Evolutionary conservation across 2,888 invertebrate species (phyloP), one percentile per base, ranked within the genome.

Genomic region (Melanotus villosus): DNA sequence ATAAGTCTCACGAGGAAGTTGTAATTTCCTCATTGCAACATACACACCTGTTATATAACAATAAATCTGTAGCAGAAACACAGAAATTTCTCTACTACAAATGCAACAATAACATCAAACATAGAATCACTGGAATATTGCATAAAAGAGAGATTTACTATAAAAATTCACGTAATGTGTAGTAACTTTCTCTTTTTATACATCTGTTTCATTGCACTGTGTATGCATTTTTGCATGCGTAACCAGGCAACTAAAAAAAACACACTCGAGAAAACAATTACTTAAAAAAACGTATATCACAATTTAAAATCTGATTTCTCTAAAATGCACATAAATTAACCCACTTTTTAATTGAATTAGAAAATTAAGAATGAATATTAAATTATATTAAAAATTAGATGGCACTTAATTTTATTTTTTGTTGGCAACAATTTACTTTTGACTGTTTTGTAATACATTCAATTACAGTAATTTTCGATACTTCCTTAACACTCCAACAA

Each of bases 141-240:
- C 45, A 60, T 60, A 60, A 60, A 60, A 45, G 45, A 60, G 59
- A 60, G 59, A 60, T 60, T 58, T 56, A 36, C 21, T 36, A 7
- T 38, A 36, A 56, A 54, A 56, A 56, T 56, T 38, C 56, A 1
- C 47, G 41, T 54, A 38, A 63, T 38, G 34, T 45, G 18, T n/a
- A 56, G 12, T 34, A 7, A 54, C 63, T 63, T 63, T 63, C 63
- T 14, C 63, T 63, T 54, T 54, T 62, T 32, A 16, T 47, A n/a
- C 23, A 63, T 43, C 21, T 54, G 54, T 26, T 54, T 54, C 41
- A 63, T 52, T 54, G 50, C 63, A 62, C 19, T 21, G 41, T 56
- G 18, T 18, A 52, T 52, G 52, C 52, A 18, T 32, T 9, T 56
- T 2, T 56, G 56, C 36, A 56, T 56, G 38, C 36, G 34, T 38